Base-by-base conservation (phyloP, 2,888 invertebrate genomes). In the Caenorhabditis sinica region DNA sequence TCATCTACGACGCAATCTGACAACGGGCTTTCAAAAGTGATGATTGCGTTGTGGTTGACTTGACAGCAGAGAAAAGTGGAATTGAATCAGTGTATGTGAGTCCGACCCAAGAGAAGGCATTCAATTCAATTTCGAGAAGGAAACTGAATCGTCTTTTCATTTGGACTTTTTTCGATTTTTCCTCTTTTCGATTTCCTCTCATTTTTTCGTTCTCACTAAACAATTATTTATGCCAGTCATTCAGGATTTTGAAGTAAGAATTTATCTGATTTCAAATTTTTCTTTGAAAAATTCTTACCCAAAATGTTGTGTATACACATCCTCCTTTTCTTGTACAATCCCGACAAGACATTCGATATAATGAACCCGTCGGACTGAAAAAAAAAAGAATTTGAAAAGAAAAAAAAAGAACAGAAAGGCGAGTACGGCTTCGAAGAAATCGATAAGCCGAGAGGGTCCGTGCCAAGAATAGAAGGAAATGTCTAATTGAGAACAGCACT, bases 251-350 rank as follows among this genome's bases (percentile, higher is more conserved):
- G 13, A 25, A 25, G 17, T 40, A 20, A 56, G 3, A 2, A 25
- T 25, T 53, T 61, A 2, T 13, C 13, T n/a, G 9, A 30, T 17
- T 23, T 17, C 23, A 17, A 13, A 60, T 25, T 56, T 28, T 28
- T 15, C 11, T 28, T 13, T 15, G 28, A 30, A 65, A 56, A 73
- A 65, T 20, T 73, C 61, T 66, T 25, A 85, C 85, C 85, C 79
- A 79, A 43, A 82, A 77, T 25, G 84, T 80, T 63, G 82, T 75
- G 76, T 82, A 84, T 28, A 82, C 68, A 56, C 86, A 86, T 82
- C 86, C 84, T 66, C 84, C 84, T 69, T 80, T 82, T 65, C 77
- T 79, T 30, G 82, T 79, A 76, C 84, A 84, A 51, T 82, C 75
- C 71, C 77, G 81, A 68, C 86, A 83, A 74, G 81, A 30, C 84